These are phyloP conservation scores for Halocynthia roretzi DNA, from an alignment of 23 tunicate species.

Conservation along the genomic window DNA sequence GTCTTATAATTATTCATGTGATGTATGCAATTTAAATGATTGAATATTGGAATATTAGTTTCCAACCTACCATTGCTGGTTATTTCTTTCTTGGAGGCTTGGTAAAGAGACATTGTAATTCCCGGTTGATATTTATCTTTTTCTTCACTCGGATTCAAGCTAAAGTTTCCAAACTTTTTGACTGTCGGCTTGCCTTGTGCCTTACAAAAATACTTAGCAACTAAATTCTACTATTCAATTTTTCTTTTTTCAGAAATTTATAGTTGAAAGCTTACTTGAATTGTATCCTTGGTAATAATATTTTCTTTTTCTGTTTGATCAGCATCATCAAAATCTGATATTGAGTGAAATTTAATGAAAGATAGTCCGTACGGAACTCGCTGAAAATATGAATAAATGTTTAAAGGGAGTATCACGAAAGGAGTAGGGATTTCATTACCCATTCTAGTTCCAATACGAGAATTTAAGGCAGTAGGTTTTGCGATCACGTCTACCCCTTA, in stretches of 20 bases:
- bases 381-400: conserved; percentile 18
- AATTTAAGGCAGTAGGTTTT: not conserved
- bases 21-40: too few species aligned
- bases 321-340: not conserved
- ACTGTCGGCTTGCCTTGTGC: not conserved
- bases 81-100: too few species aligned
- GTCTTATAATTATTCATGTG: too few species aligned
- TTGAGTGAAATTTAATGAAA: conserved; percentile 47
- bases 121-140: too few species aligned
- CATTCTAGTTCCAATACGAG: not conserved
- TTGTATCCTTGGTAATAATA: not conserved
- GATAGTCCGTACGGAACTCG: conserved; percentile 53
- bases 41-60: too few species aligned
- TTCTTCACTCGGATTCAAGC: not conserved
- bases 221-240: too few species aligned
- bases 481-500: not conserved
- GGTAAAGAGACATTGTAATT: too few species aligned
- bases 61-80: too few species aligned
- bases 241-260: too few species aligned
- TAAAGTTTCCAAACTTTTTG: not conserved
- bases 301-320: conserved; percentile 21
- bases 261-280: too few species aligned
- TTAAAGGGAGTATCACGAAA: not conserved
- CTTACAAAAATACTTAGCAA: not conserved
- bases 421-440: not conserved